Conservation (phyloP, 2,113 vertebrate genomes). For the Platichthys stellatus region DNA sequence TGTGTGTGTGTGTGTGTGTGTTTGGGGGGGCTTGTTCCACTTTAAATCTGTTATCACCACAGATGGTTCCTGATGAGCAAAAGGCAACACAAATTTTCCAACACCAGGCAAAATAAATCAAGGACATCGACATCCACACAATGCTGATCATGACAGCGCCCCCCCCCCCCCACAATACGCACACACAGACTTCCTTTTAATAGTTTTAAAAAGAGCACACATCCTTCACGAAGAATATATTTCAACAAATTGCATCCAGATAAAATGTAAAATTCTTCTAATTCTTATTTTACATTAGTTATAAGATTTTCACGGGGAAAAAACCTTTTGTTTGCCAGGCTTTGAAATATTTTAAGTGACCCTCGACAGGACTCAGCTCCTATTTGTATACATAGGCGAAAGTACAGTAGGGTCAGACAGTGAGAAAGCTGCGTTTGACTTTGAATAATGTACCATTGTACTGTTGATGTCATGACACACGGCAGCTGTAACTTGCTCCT, state of each 20-base stretch:
- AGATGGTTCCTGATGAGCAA: slow-evolving; percentile 80
- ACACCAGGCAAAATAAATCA: slow-evolving; percentile 51
- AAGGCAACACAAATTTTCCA: slow-evolving; percentile 58
- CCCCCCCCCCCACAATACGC: not conserved
- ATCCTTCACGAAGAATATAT: not conserved
- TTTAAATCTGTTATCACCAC: slow-evolving; percentile 76
- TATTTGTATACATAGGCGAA: not conserved
- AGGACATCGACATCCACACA: slow-evolving; percentile 40
- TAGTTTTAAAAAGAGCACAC: not conserved
- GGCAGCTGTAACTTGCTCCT: not conserved
- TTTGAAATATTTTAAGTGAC: too few species aligned
- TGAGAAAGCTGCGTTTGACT: not conserved
- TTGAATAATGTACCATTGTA: not conserved
- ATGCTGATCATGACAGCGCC: too few species aligned
- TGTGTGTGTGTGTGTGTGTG: slow-evolving; percentile 15
- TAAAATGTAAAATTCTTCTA: too few species aligned
- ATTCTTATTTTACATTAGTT: too few species aligned
- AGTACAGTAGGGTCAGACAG: not conserved
- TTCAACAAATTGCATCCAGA: too few species aligned
- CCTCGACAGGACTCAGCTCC: too few species aligned
- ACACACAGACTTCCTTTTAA: not conserved
- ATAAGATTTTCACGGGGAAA: too few species aligned
- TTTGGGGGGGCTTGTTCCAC: slow-evolving; percentile 34
- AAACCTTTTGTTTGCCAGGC: too few species aligned
- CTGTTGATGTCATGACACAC: not conserved